Conservation (phyloP, 2,113 vertebrate species). For the Sitta europaea region DNA sequence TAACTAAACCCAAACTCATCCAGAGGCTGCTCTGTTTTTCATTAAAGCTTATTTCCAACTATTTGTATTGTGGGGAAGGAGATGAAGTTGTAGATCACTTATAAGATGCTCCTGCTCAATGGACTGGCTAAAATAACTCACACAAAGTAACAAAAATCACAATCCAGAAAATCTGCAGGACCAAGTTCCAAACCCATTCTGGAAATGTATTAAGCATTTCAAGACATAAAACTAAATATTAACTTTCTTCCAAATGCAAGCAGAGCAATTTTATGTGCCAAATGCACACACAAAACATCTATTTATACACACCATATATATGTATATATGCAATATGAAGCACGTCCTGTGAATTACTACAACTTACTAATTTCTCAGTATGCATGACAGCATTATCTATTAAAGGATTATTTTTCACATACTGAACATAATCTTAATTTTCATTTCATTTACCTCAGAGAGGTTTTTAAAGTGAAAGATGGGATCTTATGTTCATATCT, state of each 20-base stretch:
- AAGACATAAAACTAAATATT: constrained; percentile 10
- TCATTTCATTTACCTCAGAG: not conserved
- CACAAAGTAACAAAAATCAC: not conserved
- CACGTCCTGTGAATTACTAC: not conserved
- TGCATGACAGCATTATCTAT: not conserved
- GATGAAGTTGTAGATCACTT: not conserved
- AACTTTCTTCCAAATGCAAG: not conserved
- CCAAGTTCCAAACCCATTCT: not conserved
- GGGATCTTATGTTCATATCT: not conserved
- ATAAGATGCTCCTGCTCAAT: not conserved
- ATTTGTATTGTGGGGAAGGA: not conserved
- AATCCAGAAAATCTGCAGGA: not conserved
- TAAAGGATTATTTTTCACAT: not conserved
- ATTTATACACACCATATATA: fast-evolving
- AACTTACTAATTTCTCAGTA: not conserved
- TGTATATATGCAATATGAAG: not conserved
- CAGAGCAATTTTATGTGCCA: not conserved
- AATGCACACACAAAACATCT: not conserved
- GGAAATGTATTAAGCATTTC: not conserved
- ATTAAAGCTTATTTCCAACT: not conserved
- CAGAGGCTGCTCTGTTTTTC: not conserved
- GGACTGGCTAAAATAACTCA: not conserved
- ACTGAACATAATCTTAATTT: not conserved
- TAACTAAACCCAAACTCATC: not conserved
- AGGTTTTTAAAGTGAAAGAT: not conserved